phyloP scores from a whole-genome alignment of 2,888 invertebrate species.

The Drosophila greeni region DNA sequence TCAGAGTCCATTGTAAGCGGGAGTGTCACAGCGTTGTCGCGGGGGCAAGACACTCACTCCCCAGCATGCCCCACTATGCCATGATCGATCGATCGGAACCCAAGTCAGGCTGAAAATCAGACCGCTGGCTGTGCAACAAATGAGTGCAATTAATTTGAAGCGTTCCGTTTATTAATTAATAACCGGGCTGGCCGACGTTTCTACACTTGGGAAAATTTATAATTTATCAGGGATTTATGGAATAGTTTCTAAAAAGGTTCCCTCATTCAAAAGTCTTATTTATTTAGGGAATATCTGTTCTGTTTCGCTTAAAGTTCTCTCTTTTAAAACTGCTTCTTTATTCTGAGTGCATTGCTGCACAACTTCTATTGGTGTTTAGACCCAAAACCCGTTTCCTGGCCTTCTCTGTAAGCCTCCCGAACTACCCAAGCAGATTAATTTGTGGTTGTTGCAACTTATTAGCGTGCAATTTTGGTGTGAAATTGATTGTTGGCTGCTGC shows the following conservation, averaged over 20 bases:
- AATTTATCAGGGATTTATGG: fast-evolving
- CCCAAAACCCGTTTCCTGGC: constrained; percentile 20
- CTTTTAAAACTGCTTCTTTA: not conserved
- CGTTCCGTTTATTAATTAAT: constrained; percentile 70
- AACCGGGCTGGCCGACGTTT: constrained; percentile 44
- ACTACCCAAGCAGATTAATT: constrained; percentile 26
- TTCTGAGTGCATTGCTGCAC: constrained; percentile 1
- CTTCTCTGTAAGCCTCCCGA: constrained; percentile 9
- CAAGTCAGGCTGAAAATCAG: constrained; percentile 28
- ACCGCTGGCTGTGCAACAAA: constrained; percentile 69
- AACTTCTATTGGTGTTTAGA: not conserved
- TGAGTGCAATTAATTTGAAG: constrained; percentile 69
- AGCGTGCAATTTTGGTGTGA: constrained; percentile 61
- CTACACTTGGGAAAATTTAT: constrained; percentile 5
- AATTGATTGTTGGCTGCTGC: constrained; percentile 62
- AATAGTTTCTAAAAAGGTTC: not conserved
- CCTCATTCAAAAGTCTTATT: not conserved
- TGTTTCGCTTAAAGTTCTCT: not conserved
- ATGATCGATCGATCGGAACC: constrained; percentile 57
- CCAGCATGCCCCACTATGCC: constrained; percentile 42
- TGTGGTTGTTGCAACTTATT: constrained; percentile 58
- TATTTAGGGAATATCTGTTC: not conserved
- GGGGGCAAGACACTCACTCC: not conserved
- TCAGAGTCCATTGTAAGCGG: constrained; percentile 39
- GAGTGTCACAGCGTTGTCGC: constrained; percentile 24